Evolutionary conservation across 2,888 invertebrate genomes (phyloP), one percentile per base, ranked within the genome.

Genomic region (Creontiades dilutus): DNA sequence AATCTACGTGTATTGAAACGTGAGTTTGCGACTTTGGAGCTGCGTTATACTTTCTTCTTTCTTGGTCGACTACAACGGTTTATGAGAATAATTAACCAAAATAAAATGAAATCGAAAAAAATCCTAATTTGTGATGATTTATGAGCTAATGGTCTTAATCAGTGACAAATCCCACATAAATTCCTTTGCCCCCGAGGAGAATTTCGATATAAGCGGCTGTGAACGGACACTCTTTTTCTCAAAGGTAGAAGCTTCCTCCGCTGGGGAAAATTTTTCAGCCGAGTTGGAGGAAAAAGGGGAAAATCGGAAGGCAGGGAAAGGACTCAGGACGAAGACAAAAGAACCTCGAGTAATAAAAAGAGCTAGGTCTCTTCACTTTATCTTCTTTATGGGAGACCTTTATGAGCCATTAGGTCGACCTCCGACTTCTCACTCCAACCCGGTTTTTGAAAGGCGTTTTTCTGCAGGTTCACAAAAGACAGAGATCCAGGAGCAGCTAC

Each of bases 371-470:
- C 86, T 86, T 75, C 48, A 75, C 86, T 86, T 86, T 86, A 86
- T 86, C 86, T 86, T 86, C 75, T 86, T 86, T 86, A 86, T 86
- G 48, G 86, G 68, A 86, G 68, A 61, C 86, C 86, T 86, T 86
- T 86, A 86, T 75, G 86, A 86, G 86, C 86, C 86, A 86, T 86
- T 86, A 86, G 86, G 85, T 85, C 85, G 28, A 57, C 57, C 78
- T 13, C 46, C 78, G 46, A 28, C 76, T 76, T 76, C 28, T 28
- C 76, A 28, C 28, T 76, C 76, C 76, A 23, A 82, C 82, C 82
- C 52, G n/a, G 52, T 48, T 82, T 68, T 68, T 68, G 68, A 68
- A n/a, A 23, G 68, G 68, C 68, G 23, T 68, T 68, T 68, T 68
- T 23, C 68, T 23, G 12, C 23, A 23, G 23, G 68, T 0, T 68